A percentile compares a stretch with the other conserved stretches of the same genome.
phyloP scores from a whole-genome alignment of 2,888 invertebrate species.

The Lasioglossum villosulum region DNA sequence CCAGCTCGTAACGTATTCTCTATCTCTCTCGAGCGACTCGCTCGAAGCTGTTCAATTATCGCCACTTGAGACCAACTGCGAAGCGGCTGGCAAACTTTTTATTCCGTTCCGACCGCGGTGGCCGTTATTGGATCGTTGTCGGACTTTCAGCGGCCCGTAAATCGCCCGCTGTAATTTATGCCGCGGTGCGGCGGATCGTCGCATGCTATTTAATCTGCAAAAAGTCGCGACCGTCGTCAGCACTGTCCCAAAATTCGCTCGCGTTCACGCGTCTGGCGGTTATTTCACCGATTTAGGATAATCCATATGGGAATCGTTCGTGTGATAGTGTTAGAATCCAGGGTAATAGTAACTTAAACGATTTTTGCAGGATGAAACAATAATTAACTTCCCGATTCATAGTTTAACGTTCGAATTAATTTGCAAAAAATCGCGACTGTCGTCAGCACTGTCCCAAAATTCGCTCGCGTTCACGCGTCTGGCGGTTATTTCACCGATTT shows the following conservation, averaged over 20 bases:
- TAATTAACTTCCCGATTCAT: too few relatives aligned
- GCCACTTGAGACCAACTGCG: constrained; percentile 63
- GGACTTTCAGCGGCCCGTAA: constrained; percentile 50
- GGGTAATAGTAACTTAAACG: too few relatives aligned
- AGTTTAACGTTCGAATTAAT: too few relatives aligned
- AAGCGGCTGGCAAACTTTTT: constrained; percentile 61
- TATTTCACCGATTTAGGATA: background rate
- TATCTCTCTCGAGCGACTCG: constrained; percentile 33
- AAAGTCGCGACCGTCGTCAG: background rate
- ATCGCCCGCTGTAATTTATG: constrained; percentile 56
- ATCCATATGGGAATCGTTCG: background rate
- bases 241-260: background rate
- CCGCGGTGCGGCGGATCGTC: constrained; percentile 35
- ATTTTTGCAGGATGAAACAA: too few relatives aligned
- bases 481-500: too few relatives aligned
- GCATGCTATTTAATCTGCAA: constrained; percentile 30
- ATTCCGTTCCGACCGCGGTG: constrained; percentile 36
- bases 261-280: background rate
- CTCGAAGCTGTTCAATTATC: constrained; percentile 66
- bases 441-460: background rate
- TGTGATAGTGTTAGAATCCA: too few relatives aligned
- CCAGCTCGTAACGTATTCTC: constrained; percentile 6
- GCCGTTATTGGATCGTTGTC: constrained; percentile 55
- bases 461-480: background rate
- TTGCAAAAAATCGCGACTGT: background rate